Percentiles rank a stretch among this genome's conserved stretches.
Conservation (phyloP, 2,113 vertebrate genomes). For the Alligator sinensis region DNA sequence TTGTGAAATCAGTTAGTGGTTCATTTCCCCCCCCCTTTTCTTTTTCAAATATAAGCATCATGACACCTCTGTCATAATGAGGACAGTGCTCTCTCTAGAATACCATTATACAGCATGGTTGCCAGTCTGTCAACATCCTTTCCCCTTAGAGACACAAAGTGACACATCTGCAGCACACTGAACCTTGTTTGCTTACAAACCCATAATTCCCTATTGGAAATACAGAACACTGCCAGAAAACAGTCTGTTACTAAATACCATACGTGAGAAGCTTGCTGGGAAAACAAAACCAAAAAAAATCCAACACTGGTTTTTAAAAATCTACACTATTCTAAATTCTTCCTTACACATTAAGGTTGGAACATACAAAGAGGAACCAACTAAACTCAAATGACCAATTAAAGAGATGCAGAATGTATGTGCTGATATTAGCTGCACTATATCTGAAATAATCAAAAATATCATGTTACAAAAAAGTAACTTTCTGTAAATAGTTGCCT, state of each 20-base stretch:
- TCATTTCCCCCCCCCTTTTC: conserved; percentile 19
- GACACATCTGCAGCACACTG: conserved; percentile 79
- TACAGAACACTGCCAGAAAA: conserved; percentile 71
- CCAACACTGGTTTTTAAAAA: background rate
- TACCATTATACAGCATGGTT: conserved; percentile 72
- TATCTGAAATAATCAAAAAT: background rate
- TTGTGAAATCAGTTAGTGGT: conserved; percentile 60
- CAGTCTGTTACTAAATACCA: conserved; percentile 74
- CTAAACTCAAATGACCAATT: background rate
- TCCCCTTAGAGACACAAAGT: conserved; percentile 73
- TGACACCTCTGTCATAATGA: conserved; percentile 69
- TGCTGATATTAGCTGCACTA: background rate
- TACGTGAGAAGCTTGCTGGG: conserved; percentile 64
- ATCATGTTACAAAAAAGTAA: background rate
- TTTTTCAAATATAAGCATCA: conserved; percentile 35
- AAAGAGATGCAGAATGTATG: background rate
- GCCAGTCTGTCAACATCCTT: conserved; percentile 74
- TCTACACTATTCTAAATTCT: background rate
- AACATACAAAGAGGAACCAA: background rate
- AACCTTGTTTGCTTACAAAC: conserved; percentile 79
- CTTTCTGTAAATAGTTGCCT: background rate
- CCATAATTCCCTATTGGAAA: conserved; percentile 76
- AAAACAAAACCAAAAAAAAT: background rate
- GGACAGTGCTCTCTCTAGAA: conserved; percentile 77
- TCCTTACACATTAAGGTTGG: background rate